phyloP scores from a whole-genome alignment of 2,113 vertebrate species.

The Melanostigma gelatinosum region DNA sequence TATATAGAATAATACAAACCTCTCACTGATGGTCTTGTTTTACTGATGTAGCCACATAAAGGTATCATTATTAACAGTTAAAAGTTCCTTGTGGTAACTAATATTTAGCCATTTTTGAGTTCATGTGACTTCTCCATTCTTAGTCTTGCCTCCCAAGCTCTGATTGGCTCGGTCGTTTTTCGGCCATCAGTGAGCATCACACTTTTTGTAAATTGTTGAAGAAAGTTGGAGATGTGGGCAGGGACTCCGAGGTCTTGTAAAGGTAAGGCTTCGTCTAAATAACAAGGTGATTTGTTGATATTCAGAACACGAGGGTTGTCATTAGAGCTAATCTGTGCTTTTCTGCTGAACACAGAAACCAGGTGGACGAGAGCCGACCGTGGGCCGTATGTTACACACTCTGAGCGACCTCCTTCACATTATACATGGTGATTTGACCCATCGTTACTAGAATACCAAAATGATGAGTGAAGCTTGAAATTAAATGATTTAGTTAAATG shows the following conservation, averaged over 20 bases:
- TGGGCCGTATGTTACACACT: background rate
- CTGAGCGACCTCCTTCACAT: background rate
- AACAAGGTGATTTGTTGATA: background rate
- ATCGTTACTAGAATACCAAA: background rate
- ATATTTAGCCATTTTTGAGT: background rate
- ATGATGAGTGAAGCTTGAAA: background rate
- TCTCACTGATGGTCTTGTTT: background rate
- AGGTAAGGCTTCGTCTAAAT: background rate
- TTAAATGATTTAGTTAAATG: background rate
- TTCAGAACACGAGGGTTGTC: background rate
- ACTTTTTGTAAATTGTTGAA: background rate
- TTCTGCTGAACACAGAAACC: background rate
- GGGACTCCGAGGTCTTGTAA: background rate
- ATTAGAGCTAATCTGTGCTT: background rate
- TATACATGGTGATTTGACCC: background rate
- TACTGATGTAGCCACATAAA: background rate
- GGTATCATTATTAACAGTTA: background rate
- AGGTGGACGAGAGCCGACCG: background rate
- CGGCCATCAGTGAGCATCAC: background rate
- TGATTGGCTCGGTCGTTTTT: background rate
- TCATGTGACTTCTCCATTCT: background rate
- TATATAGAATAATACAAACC: background rate
- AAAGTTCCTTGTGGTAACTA: background rate
- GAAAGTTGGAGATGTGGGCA: background rate
- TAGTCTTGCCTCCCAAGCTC: background rate